phyloP scores from a whole-genome alignment of 1,140 invertebrate genomes.

The Euura lappo region DNA sequence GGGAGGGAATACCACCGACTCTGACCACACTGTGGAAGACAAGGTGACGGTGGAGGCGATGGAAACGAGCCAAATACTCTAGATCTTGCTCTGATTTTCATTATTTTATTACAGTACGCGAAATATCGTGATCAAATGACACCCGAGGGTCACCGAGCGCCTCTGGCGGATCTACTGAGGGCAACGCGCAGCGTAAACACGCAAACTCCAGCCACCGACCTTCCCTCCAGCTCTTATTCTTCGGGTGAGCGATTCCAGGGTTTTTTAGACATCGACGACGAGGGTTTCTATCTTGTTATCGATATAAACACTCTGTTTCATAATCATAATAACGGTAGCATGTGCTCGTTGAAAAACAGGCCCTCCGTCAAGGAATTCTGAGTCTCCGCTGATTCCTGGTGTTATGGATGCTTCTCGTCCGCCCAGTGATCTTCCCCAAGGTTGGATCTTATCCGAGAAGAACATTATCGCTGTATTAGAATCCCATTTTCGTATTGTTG shows the following conservation, averaged over 20 bases:
- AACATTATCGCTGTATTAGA: conserved; percentile 32
- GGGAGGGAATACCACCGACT: conserved; percentile 48
- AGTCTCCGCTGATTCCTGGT: conserved; percentile 65
- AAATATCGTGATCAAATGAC: conserved; percentile 65
- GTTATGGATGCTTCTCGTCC: conserved; percentile 64
- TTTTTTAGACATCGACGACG: too few species aligned
- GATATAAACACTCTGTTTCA: conserved; percentile 13
- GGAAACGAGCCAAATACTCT: neutral
- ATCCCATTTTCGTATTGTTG: conserved; percentile 20
- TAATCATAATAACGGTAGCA: conserved; percentile 37
- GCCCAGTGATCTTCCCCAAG: conserved; percentile 63
- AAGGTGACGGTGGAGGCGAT: conserved; percentile 37
- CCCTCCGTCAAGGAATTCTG: conserved; percentile 65
- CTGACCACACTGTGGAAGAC: conserved; percentile 54
- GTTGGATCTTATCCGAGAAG: conserved; percentile 48
- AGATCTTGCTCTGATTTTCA: neutral
- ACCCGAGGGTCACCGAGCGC: conserved; percentile 84
- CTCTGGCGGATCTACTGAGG: conserved; percentile 76
- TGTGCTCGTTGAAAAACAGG: conserved; percentile 52
- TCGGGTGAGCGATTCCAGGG: conserved; percentile 55
- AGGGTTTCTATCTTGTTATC: conserved; percentile 11
- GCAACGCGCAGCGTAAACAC: conserved; percentile 80
- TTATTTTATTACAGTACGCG: conserved; percentile 45
- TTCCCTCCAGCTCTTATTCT: conserved; percentile 63
- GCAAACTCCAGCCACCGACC: conserved; percentile 75